These are phyloP conservation scores for Mergus octosetaceus DNA, from an alignment of 2,797 vertebrate genomes.

Conservation along the genomic window DNA sequence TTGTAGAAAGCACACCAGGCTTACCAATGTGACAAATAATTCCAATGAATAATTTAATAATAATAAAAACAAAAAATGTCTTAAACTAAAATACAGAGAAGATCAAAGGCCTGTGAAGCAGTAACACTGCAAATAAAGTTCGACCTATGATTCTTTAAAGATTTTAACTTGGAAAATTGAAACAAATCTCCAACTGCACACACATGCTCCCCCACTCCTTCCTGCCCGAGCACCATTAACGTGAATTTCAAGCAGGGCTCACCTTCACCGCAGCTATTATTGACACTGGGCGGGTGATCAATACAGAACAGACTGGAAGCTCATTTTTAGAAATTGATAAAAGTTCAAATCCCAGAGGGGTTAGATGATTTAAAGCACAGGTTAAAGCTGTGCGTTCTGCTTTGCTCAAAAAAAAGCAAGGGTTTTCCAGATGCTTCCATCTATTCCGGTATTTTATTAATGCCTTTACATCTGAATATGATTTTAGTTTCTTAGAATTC, in stretches of 20 bases:
- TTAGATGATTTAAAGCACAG: constrained; percentile 69
- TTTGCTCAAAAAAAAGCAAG: constrained; percentile 15
- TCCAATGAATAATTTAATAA: neutral
- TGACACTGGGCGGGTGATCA: constrained; percentile 61
- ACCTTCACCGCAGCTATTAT: constrained; percentile 69
- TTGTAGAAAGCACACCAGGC: neutral
- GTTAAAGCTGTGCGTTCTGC: constrained; percentile 55
- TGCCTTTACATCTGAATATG: neutral
- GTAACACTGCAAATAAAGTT: neutral
- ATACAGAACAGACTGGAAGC: constrained; percentile 71
- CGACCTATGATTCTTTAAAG: neutral
- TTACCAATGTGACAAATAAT: neutral
- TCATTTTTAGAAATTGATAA: constrained; percentile 76
- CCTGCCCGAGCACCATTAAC: constrained; percentile 52
- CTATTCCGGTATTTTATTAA: neutral
- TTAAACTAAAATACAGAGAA: neutral
- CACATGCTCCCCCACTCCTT: neutral
- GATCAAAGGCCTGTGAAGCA: neutral
- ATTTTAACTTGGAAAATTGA: constrained; percentile 1
- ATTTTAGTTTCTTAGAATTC: neutral
- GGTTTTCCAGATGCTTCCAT: constrained; percentile 26
- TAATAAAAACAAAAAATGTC: neutral
- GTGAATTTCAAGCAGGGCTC: constrained; percentile 61
- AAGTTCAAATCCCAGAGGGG: constrained; percentile 72
- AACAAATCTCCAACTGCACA: neutral